Evolutionary conservation across 2,888 invertebrate species (phyloP).

Genomic region (Steinernema scapterisci): DNA sequence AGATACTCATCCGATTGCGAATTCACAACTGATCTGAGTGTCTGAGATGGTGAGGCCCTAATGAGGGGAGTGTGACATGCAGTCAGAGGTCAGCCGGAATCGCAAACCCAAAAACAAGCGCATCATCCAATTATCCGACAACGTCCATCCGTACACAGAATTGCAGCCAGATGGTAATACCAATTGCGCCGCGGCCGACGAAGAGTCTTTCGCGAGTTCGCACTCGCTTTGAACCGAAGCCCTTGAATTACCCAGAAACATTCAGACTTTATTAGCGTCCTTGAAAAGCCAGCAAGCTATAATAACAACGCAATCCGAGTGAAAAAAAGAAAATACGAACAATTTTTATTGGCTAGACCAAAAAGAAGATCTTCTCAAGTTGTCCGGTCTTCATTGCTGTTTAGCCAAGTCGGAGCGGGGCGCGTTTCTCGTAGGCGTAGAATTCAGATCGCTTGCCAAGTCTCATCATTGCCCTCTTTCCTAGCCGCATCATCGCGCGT

Average conservation of each 20-base stretch:
- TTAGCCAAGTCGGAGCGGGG: slow-evolving; percentile 6
- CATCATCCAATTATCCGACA: slow-evolving; percentile 30
- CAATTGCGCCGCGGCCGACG: not conserved
- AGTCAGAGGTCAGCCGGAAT: slow-evolving; percentile 28
- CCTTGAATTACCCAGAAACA: not conserved
- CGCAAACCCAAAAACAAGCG: slow-evolving; percentile 13
- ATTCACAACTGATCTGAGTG: too few species aligned
- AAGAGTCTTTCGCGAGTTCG: slow-evolving; percentile 6
- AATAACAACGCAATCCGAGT: not conserved
- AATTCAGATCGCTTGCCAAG: slow-evolving; percentile 2
- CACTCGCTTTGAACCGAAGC: not conserved
- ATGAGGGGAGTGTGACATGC: slow-evolving; percentile 10
- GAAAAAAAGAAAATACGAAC: not conserved
- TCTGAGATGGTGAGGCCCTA: not conserved
- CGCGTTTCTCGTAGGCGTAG: slow-evolving; percentile 2
- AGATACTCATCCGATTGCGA: too few species aligned
- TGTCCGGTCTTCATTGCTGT: too few species aligned
- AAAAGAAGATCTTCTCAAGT: not conserved
- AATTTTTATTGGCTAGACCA: not conserved
- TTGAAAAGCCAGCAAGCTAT: not conserved
- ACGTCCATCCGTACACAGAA: slow-evolving; percentile 24
- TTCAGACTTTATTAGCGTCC: slow-evolving; percentile 14
- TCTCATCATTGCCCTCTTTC: slow-evolving; percentile 26
- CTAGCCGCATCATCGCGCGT: slow-evolving; percentile 25
- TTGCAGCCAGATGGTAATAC: slow-evolving; percentile 19